phyloP scores from a whole-genome alignment of 2,113 vertebrate species.

The Oreochromis tanganicae region DNA sequence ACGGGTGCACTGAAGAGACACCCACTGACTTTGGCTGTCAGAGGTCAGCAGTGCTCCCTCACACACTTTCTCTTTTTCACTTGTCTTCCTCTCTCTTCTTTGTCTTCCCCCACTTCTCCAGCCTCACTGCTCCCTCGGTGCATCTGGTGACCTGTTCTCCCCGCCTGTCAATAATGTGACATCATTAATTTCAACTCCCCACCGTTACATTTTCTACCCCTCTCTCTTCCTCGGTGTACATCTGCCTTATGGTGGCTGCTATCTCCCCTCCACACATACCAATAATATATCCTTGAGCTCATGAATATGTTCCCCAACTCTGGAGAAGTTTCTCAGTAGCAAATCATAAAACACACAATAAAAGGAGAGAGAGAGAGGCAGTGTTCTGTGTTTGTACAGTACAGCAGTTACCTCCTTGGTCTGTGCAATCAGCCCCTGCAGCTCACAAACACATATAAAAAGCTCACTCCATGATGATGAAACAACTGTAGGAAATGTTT shows the following conservation, averaged over 20 bases:
- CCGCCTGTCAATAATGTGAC: slow-evolving; percentile 26
- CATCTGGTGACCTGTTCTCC: not conserved
- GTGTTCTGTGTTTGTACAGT: not conserved
- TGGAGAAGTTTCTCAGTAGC: not conserved
- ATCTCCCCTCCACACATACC: not conserved
- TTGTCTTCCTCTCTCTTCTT: not conserved
- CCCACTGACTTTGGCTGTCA: slow-evolving; percentile 45
- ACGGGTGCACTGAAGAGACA: slow-evolving; percentile 20
- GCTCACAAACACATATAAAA: not conserved
- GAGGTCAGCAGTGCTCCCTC: slow-evolving; percentile 45
- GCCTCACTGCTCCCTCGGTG: not conserved
- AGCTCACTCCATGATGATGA: not conserved
- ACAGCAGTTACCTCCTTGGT: not conserved
- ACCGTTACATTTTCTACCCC: slow-evolving; percentile 3
- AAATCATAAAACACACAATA: slow-evolving; percentile 11
- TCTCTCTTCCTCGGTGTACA: not conserved
- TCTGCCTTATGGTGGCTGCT: not conserved
- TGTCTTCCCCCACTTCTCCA: not conserved
- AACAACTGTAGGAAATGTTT: not conserved
- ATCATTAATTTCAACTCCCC: slow-evolving; percentile 29
- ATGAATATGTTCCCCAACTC: not conserved
- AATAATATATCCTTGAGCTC: not conserved
- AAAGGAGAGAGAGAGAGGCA: not conserved
- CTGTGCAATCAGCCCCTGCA: not conserved
- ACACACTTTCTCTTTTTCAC: not conserved